Conservation (phyloP, 2,113 vertebrate genomes). For the Mustela nigripes region DNA sequence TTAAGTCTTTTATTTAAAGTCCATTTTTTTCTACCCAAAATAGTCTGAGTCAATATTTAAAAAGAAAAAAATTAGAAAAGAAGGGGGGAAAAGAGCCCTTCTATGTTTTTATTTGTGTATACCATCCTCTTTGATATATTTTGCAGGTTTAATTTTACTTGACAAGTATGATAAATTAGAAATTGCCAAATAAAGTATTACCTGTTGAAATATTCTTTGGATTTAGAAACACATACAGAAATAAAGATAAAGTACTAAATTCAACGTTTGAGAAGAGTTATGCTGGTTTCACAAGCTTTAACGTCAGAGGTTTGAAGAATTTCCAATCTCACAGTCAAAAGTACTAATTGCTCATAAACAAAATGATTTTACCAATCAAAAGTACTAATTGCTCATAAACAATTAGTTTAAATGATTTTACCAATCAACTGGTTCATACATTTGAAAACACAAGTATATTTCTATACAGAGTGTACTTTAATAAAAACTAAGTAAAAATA, state of each 20-base stretch:
- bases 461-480: not conserved
- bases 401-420: constrained; percentile 10
- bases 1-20: not conserved
- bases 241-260: not conserved
- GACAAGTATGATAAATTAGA: not conserved
- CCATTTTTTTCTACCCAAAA: not conserved
- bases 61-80: not conserved
- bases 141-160: constrained; percentile 9
- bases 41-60: not conserved
- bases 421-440: not conserved
- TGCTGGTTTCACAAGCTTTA: not conserved
- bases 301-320: not conserved
- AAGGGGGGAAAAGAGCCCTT: not conserved
- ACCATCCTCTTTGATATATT: not conserved
- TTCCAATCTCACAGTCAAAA: not conserved
- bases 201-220: not conserved
- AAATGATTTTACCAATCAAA: not conserved
- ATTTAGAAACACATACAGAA: not conserved
- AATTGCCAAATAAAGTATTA: not conserved
- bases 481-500: not conserved
- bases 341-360: not conserved
- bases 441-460: not conserved
- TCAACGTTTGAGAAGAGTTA: not conserved
- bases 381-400: not conserved
- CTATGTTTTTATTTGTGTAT: not conserved